Evolutionary conservation across 2,113 vertebrate species (phyloP), one percentile per base, ranked within the genome.

Genomic region (western clawed frog (Xenopus tropicalis)): DNA sequence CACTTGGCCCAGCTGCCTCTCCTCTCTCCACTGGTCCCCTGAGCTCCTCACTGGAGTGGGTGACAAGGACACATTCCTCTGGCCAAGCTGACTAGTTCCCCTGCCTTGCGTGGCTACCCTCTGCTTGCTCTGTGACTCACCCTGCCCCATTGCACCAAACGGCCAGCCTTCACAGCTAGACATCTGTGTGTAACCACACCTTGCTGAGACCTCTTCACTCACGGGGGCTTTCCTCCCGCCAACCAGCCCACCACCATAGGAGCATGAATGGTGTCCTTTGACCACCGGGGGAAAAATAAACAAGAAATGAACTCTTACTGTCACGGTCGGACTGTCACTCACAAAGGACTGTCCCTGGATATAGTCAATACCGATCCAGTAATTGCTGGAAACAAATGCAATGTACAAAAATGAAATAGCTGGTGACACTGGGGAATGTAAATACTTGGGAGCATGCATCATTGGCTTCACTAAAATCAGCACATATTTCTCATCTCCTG

Each of bases 31-130:
- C 54, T 37, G 64, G 56, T 74, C 64, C 72, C 72, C 54, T 29
- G 72, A 21, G 65, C 64, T 68, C 72, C 72, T 37, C 21, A 37
- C 58, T 44, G 54, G 17, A 19, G 4, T 59, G 29, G 56, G 64
- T 68, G 72, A 74, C 72, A 61, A 46, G 64, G 65, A 74, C 65
- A 66, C 63, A 68, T 68, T 68, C 72, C 72, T 42, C 14, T n/a
- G 59, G 11, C 5, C 20, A 9, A 11, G 16, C 48, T 44, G 1
- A 29, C 24, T 42, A n/a, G n/a, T 71, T 20, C 8, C 29, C 13
- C 5, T 0, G 0, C 51, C 71, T n/a, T 9, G 14, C 3, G 52
- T 19, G 4, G 1, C 52, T 57, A 20, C 29, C 44, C 1, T 43
- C 20, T 54, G 70, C 70, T 72, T 72, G 25, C 71, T 59, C 37